A percentile compares a stretch with the other conserved stretches of the same genome.
Conservation (phyloP, 2,888 invertebrate genomes). For the Sphinx pinastri region DNA sequence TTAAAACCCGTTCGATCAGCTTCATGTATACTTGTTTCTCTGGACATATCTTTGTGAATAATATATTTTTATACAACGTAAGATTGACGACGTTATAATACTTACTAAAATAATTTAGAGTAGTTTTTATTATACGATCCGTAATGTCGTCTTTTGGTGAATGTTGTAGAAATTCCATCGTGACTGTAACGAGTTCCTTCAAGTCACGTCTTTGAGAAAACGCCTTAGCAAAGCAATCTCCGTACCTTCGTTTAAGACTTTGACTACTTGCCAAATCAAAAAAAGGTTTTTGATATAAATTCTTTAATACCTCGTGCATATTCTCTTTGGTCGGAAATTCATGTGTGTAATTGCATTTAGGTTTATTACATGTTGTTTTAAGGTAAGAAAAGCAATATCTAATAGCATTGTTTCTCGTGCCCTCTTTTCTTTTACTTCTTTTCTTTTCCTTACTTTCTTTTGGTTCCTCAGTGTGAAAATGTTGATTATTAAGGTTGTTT, state of each 20-base stretch:
- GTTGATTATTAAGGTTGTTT: too few species aligned
- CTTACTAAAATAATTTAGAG: constrained; percentile 7
- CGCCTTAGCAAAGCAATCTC: constrained; percentile 5
- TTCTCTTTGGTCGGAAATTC: neutral
- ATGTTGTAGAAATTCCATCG: neutral
- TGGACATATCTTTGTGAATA: neutral
- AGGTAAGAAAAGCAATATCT: neutral
- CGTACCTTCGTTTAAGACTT: neutral
- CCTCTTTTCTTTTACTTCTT: too few species aligned
- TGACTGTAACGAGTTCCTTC: neutral
- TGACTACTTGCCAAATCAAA: neutral
- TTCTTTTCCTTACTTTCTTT: too few species aligned
- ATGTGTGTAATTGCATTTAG: neutral
- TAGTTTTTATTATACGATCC: neutral
- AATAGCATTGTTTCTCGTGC: neutral
- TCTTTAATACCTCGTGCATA: neutral
- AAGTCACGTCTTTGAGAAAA: neutral
- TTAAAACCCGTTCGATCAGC: neutral
- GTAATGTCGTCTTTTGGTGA: neutral
- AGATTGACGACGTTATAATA: neutral
- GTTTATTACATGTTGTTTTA: neutral
- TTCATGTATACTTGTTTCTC: neutral
- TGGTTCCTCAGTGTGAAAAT: neutral
- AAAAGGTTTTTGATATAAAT: neutral
- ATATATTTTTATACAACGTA: constrained; percentile 13